Conservation (phyloP, 2,797 vertebrate genomes). For the Melopsittacus undulatus region DNA sequence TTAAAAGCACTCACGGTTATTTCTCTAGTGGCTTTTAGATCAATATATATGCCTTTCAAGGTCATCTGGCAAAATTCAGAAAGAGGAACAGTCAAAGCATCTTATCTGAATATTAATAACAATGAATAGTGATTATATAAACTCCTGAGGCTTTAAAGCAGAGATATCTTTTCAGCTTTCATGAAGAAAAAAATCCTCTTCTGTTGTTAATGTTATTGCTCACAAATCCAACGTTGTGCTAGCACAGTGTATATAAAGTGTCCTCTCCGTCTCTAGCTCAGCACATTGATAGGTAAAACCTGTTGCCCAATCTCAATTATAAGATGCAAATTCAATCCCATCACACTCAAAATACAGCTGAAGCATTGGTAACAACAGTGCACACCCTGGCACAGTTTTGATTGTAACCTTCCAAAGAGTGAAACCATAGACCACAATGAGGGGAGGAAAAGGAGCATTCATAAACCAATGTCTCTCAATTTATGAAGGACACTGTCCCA, state of each 20-base stretch:
- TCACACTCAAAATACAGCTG: not conserved
- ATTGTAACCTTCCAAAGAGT: not conserved
- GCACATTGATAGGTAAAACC: not conserved
- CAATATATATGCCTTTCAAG: not conserved
- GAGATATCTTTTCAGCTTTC: not conserved
- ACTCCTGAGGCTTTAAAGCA: constrained; percentile 9
- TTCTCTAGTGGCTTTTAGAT: not conserved
- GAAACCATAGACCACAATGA: not conserved
- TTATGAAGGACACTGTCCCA: not conserved
- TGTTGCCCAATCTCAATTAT: not conserved
- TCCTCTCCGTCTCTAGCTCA: not conserved
- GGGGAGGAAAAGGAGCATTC: not conserved
- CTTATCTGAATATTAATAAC: not conserved
- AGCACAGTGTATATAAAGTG: not conserved
- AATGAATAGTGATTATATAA: not conserved
- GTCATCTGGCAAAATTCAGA: constrained; percentile 11
- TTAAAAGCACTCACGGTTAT: not conserved
- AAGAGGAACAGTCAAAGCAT: not conserved
- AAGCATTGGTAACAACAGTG: not conserved
- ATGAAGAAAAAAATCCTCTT: not conserved
- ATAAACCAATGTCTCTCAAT: not conserved
- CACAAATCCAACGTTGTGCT: not conserved
- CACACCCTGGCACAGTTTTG: not conserved
- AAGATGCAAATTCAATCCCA: not conserved
- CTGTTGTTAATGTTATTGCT: not conserved